Evolutionary conservation across 2,113 vertebrate genomes (phyloP).

Genomic region (Charina bottae): DNA sequence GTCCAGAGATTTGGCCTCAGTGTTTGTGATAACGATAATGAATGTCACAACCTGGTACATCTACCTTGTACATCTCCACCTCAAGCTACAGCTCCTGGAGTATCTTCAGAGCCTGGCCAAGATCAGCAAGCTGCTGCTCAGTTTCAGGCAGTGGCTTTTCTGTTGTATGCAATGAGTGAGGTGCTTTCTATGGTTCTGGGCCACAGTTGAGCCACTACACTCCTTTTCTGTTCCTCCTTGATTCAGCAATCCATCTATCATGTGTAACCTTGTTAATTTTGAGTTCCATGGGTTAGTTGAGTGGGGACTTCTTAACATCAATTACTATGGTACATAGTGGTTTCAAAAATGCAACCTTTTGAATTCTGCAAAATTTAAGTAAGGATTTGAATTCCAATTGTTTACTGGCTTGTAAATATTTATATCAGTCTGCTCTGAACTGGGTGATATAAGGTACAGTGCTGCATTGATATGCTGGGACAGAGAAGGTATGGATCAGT

Average conservation of each 20-base stretch:
- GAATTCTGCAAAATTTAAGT: neutral
- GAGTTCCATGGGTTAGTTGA: no score
- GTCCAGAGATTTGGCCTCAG: neutral
- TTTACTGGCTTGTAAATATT: neutral
- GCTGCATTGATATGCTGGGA: neutral
- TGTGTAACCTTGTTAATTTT: no score
- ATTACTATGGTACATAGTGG: neutral
- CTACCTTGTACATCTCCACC: neutral
- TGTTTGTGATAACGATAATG: neutral
- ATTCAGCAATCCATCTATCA: no score
- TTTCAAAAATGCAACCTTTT: neutral
- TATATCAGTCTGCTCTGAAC: neutral
- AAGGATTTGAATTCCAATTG: constrained; percentile 35
- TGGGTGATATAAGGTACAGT: neutral
- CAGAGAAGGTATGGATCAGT: neutral
- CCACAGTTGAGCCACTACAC: no score
- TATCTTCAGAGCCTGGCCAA: neutral
- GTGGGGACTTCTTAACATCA: neutral
- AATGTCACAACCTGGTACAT: neutral
- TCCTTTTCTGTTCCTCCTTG: no score
- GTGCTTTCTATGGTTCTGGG: no score
- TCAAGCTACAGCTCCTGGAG: neutral
- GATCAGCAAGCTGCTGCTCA: neutral
- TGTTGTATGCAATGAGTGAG: no score
- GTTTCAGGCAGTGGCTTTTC: no score